Evolutionary conservation across 1,140 invertebrate genomes (phyloP).

Genomic region (Drosophila virilis): DNA sequence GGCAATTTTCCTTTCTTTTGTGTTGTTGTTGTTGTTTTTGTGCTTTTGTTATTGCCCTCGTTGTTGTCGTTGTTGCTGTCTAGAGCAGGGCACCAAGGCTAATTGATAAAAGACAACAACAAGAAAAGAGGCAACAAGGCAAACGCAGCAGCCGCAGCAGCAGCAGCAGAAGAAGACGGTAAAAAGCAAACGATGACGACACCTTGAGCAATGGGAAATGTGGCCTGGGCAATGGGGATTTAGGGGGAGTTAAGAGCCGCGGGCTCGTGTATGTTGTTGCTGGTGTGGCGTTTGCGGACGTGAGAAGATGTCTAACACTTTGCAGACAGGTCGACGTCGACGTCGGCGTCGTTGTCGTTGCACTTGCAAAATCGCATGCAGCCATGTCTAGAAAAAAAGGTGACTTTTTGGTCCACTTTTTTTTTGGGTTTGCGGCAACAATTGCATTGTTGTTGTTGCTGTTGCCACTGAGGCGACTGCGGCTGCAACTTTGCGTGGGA

Average conservation of each 20-base stretch:
- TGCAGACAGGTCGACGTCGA: constrained; percentile 73
- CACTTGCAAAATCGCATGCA: constrained; percentile 70
- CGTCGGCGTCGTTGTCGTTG: constrained; percentile 51
- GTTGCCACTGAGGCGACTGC: constrained; percentile 38
- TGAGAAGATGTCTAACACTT: constrained; percentile 82
- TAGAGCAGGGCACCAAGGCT: constrained; percentile 65
- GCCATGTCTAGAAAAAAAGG: constrained; percentile 41
- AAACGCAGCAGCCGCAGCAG: too few relatives aligned
- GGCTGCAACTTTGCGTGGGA: constrained; percentile 76
- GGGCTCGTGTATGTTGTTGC: constrained; percentile 30
- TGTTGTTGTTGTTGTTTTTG: constrained; percentile 44
- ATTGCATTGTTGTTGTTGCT: constrained; percentile 56
- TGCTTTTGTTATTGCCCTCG: constrained; percentile 38
- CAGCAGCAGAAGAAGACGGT: constrained; percentile 30
- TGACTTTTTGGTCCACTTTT: constrained; percentile 60
- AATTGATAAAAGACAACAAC: constrained; percentile 62
- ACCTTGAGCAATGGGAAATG: constrained; percentile 39
- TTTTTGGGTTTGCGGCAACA: constrained; percentile 48
- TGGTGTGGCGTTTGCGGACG: constrained; percentile 51
- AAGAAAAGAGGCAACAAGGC: constrained; percentile 1
- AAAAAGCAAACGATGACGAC: constrained; percentile 58
- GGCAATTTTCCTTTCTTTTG: constrained; percentile 51
- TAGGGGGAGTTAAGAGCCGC: constrained; percentile 30
- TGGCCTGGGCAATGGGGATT: constrained; percentile 5
- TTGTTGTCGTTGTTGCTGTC: constrained; percentile 47